Base-by-base conservation (phyloP, 2,888 invertebrate species). In the Eledone cirrhosa region DNA sequence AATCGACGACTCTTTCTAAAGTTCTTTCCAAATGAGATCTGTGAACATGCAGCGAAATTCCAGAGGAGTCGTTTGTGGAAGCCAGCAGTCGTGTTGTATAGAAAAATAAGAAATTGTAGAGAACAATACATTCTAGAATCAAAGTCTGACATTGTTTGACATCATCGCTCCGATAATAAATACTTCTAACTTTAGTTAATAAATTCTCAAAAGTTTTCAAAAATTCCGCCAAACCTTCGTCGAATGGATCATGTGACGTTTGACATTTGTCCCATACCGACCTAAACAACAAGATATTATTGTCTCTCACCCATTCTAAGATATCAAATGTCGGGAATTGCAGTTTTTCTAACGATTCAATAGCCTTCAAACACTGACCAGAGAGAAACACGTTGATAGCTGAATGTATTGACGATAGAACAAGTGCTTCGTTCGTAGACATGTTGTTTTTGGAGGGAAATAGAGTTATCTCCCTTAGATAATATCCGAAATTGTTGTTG, bases 231-330 rank as follows among this genome's bases (percentile, higher is more conserved):
- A 8, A 14, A 13, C 3, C 11, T 41, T 29, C 27, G 5, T 5
- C 22, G 22, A 13, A n/a, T 72, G 29, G 7, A 1, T 2, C 41
- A 24, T 72, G n/a, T n/a, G n/a, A n/a, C n/a, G n/a, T n/a, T n/a
- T n/a, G n/a, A n/a, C n/a, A 72, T 33, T 72, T n/a, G 31, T 72
- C n/a, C n/a, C n/a, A 16, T 31, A 72, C 72, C 31, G 41, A 2
- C n/a, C n/a, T 14, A 72, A 31, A 72, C 3, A 72, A n/a, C 16
- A 29, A 13, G 2, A 31, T 13, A 41, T 72, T 72, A 24, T 72
- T 31, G 33, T 72, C 72, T 33, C 72, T 72, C 19, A 72, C 72
- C 72, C 72, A 72, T 72, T 72, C 72, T n/a, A 31, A 41, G 72
- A 72, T 13, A 41, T 72, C 41, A 72, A 72, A 72, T 2, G 72